Base-by-base conservation (phyloP, 23 tunicate genomes). In the Styela clava region DNA sequence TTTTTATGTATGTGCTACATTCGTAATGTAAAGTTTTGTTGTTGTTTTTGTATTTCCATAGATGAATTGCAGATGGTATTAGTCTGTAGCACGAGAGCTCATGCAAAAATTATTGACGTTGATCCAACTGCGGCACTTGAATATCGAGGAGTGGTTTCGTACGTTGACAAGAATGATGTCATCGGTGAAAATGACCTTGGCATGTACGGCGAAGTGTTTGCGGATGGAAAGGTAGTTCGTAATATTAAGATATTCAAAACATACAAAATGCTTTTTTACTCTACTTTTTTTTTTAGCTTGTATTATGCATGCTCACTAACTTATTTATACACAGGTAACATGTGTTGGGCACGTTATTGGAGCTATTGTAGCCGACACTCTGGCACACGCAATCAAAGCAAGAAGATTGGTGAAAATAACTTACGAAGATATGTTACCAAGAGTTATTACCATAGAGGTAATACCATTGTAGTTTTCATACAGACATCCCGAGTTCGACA, bases 291-390 rank as follows among this genome's bases (percentile, higher is more conserved):
- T n/a, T n/a, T n/a, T n/a, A n/a, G n/a, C n/a, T n/a, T n/a, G n/a
- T n/a, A n/a, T n/a, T n/a, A n/a, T n/a, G n/a, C n/a, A n/a, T n/a
- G n/a, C n/a, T n/a, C n/a, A n/a, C n/a, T n/a, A n/a, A n/a, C n/a
- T n/a, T n/a, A n/a, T n/a, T n/a, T n/a, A n/a, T n/a, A n/a, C n/a
- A n/a, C n/a, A 93, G 98, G 98, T 90, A 0, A 86, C 97, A 2
- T 74, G 83, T 35, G 78, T 86, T 67, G 99, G 99, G 28, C 97
- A 95, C 32, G 88, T 86, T 36, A 89, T 95, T 35, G 99, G 96
- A 2, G 92, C 87, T 23, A 85, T 95, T 64, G 73, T 91, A 24
- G 99, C 99, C 1, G 92, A 89, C 86, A 78, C 83, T 78, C 83
- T 90, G n/a, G 79, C 61, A 31, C 95, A 86, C 64, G 99, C 99